Conservation (phyloP, 2,113 vertebrate genomes). For the Nibea albiflora region DNA sequence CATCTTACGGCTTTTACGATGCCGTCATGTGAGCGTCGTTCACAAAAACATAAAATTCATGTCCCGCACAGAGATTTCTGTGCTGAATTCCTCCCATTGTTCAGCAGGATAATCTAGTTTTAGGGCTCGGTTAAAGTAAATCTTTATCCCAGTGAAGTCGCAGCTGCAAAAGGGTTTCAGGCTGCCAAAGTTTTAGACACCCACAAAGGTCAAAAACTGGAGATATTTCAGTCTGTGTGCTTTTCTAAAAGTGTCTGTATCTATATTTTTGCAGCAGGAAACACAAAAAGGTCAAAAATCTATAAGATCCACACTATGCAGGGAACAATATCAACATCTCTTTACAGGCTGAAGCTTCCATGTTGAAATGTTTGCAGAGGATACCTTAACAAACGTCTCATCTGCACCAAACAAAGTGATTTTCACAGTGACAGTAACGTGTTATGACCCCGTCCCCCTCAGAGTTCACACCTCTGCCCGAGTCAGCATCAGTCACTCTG, state of each 20-base stretch:
- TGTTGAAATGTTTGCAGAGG: not conserved
- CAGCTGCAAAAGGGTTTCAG: conserved; percentile 4
- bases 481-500: conserved; percentile 6
- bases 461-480: not conserved
- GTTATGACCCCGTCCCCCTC: not conserved
- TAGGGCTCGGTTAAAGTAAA: not conserved
- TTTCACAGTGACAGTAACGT: not conserved
- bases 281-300: conserved; percentile 14
- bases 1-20: not conserved
- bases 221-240: not conserved
- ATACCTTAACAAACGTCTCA: not conserved
- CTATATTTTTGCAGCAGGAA: not conserved
- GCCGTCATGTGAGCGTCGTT: not conserved
- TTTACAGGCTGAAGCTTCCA: no score
- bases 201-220: not conserved
- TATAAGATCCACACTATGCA: not conserved
- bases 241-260: not conserved
- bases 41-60: not conserved
- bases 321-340: not conserved
- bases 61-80: not conserved
- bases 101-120: not conserved
- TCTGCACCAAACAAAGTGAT: not conserved
- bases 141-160: conserved; percentile 9
- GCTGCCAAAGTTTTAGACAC: not conserved
- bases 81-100: not conserved